Conservation (phyloP, 1,140 invertebrate species). For the Cyrtorhinus lividipennis region DNA sequence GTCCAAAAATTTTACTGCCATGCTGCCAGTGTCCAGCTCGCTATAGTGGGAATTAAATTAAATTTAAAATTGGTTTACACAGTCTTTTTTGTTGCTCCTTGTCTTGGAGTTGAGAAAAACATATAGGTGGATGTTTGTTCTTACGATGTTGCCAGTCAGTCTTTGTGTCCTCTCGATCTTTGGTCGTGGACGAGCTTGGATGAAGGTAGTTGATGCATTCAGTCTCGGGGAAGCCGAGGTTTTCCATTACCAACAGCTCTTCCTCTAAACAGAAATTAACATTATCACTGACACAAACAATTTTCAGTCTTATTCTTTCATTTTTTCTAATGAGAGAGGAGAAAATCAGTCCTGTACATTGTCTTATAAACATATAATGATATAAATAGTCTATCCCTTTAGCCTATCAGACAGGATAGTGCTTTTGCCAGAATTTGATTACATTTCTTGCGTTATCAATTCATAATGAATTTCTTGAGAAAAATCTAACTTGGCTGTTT, state of each 20-base stretch:
- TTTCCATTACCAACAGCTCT: constrained; percentile 46
- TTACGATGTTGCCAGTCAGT: constrained; percentile 72
- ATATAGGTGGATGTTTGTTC: constrained; percentile 23
- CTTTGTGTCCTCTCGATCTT: constrained; percentile 46
- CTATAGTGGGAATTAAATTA: too few relatives aligned
- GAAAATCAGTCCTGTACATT: neutral
- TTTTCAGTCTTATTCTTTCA: neutral
- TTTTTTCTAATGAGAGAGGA: too few relatives aligned
- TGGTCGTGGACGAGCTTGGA: constrained; percentile 45
- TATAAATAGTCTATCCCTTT: too few relatives aligned
- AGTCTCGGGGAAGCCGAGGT: constrained; percentile 50
- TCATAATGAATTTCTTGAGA: too few relatives aligned
- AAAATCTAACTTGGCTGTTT: too few relatives aligned
- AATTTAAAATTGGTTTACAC: neutral
- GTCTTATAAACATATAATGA: neutral
- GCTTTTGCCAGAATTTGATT: too few relatives aligned
- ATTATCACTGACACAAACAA: neutral
- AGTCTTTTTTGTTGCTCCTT: constrained; percentile 5
- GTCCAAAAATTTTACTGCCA: too few relatives aligned
- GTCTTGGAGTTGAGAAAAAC: constrained; percentile 4
- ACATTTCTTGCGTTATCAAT: too few relatives aligned
- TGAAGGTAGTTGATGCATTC: constrained; percentile 65
- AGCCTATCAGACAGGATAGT: too few relatives aligned
- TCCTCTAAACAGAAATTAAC: constrained; percentile 39
- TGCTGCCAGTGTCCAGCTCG: too few relatives aligned